Evolutionary conservation across 92 coral and sea anemone genomes (phyloP), one percentile per base, ranked within the genome.

Genomic region (Phenganax subtilis): DNA sequence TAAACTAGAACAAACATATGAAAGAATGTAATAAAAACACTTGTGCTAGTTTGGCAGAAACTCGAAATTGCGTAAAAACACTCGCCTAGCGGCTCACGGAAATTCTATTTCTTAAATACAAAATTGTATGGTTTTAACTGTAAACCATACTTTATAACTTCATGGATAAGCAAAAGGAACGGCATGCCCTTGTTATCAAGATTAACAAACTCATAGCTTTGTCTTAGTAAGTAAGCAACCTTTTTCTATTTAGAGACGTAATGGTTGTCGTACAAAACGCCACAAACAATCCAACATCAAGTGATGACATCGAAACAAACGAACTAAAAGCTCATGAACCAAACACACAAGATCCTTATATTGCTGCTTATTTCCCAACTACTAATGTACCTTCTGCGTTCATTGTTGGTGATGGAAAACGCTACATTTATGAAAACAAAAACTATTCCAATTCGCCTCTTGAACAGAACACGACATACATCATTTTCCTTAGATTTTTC

Each of bases 381-480:
- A 44, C 27, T 52, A 55, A 9, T 54, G 3, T 31, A 20, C 53
- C 20, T 28, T 12, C 7, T 12, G 10, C 54, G 27, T 76, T 76
- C n/a, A 25, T 52, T 53, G 44, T 59, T 20, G 70, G 69, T 57
- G 54, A 76, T 76, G 56, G 56, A 10, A 59, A 15, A 14, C 8
- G 6, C 9, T 76, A 58, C 61, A 75, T 8, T 25, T 57, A 9
- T 29, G 71, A 15, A 27, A 44, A 29, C 0, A n/a, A 0, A 57
- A 14, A 10, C 15, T 57, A 57, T 29, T 7, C 60, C 31, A 76
- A 76, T 59, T 54, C 25, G 47, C 81, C 81, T 60, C 81, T 76
- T 6, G 7, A 76, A 52, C 28, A 29, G 56, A 59, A 76, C 9
- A 20, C 69, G 8, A 54, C 6, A 11, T 76, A 76, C 11, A 76